A percentile compares a stretch with the other conserved stretches of the same genome.
phyloP scores from a whole-genome alignment of 2,888 invertebrate genomes.

The Epinotia bilunana region DNA sequence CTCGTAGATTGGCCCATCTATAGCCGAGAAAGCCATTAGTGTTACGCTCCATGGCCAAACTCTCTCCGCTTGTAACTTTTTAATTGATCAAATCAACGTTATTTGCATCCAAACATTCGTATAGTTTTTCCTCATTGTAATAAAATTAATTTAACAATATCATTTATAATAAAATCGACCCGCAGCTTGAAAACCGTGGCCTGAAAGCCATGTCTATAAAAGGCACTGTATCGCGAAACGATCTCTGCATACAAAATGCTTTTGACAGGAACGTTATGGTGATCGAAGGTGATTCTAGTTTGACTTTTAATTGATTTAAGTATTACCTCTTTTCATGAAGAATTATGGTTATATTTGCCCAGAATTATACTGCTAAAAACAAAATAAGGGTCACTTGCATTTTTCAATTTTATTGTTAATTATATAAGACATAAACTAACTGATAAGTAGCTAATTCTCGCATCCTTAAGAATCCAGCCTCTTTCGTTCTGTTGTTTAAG shows the following conservation, averaged over 20 bases:
- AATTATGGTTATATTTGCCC: not conserved
- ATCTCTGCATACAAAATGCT: slow-evolving; percentile 34
- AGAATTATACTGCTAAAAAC: no score
- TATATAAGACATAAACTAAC: no score
- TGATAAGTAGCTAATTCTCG: no score
- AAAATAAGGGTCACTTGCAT: no score
- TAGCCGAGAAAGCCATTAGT: slow-evolving; percentile 4
- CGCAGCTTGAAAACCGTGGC: slow-evolving; percentile 20
- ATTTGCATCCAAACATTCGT: not conserved
- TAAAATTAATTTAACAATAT: not conserved
- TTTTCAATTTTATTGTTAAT: no score
- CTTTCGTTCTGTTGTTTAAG: no score
- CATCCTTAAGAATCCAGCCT: no score
- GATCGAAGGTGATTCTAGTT: slow-evolving; percentile 43
- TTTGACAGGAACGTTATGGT: slow-evolving; percentile 39
- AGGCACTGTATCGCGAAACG: slow-evolving; percentile 26
- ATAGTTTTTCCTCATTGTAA: not conserved
- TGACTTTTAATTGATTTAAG: slow-evolving; percentile 5
- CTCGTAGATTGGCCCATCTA: not conserved
- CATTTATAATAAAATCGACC: not conserved
- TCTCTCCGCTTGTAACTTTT: not conserved
- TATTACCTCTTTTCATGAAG: not conserved
- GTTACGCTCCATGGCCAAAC: not conserved
- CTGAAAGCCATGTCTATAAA: slow-evolving; percentile 49
- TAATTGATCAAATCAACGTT: not conserved